Percentiles rank a stretch among this genome's conserved stretches.
These are phyloP conservation scores for Cotesia glomerata DNA, from an alignment of 1,140 invertebrate genomes.

Conservation along the genomic window DNA sequence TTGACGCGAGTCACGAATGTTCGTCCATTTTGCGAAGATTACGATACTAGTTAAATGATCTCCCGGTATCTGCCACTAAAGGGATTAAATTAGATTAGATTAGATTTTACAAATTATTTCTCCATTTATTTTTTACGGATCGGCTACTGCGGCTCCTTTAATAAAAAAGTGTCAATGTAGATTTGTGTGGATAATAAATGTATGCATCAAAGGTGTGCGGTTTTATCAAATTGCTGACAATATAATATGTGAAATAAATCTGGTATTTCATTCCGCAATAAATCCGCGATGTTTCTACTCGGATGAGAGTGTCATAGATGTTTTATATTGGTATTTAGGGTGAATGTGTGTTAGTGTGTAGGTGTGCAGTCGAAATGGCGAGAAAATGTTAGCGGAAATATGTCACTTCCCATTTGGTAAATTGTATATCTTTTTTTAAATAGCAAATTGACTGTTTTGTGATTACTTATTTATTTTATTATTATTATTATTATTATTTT, in stretches of 20 bases:
- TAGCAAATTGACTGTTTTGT: too few species aligned
- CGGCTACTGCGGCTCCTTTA: too few species aligned
- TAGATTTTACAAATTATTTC: too few species aligned
- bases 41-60: too few species aligned
- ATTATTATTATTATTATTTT: too few species aligned
- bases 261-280: not conserved
- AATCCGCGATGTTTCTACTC: slow-evolving; percentile 2
- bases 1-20: slow-evolving; percentile 11
- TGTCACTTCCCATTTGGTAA: not conserved
- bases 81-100: too few species aligned
- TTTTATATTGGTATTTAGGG: not conserved
- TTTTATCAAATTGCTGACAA: not conserved
- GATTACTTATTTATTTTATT: not conserved
- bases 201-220: too few species aligned
- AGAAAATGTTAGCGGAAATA: not conserved
- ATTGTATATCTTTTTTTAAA: not conserved
- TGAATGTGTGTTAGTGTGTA: not conserved
- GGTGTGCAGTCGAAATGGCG: not conserved
- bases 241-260: slow-evolving; percentile 3
- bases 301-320: not conserved
- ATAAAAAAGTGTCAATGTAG: too few species aligned
- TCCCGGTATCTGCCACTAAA: too few species aligned
- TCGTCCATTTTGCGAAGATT: too few species aligned
- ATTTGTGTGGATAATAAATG: too few species aligned
- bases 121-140: too few species aligned